Conservation (phyloP, 2,797 vertebrate genomes). For the Notamacropus eugenii region DNA sequence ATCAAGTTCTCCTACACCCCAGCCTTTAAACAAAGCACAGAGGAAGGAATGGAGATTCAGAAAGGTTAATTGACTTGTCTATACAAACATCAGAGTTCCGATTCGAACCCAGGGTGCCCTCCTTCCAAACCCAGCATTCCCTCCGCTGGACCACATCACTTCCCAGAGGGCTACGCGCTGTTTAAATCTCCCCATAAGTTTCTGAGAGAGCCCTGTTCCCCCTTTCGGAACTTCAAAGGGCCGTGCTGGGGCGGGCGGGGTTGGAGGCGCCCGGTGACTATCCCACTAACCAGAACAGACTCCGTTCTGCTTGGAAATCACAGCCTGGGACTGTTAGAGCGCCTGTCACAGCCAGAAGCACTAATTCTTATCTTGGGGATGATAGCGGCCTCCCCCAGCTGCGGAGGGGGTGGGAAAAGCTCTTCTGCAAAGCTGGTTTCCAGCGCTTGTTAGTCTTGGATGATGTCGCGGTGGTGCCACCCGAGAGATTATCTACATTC, state of each 20-base stretch:
- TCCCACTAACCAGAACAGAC: neutral
- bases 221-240: neutral
- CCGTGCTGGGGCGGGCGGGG: neutral
- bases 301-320: neutral
- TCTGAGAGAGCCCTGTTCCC: neutral
- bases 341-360: slow-evolving; percentile 7
- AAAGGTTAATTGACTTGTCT: neutral
- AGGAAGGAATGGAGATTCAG: neutral
- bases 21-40: neutral
- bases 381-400: neutral
- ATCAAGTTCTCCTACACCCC: neutral
- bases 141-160: neutral
- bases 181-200: neutral
- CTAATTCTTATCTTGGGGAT: slow-evolving; percentile 46
- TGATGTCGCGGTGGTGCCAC: neutral
- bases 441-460: neutral
- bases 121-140: neutral
- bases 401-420: neutral
- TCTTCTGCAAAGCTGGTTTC: neutral
- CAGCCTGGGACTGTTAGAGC: slow-evolving; percentile 30
- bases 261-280: no score
- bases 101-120: neutral
- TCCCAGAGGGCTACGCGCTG: neutral
- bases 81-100: neutral
- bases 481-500: slow-evolving; percentile 34